Evolutionary conservation across 2,113 vertebrate genomes (phyloP), one percentile per base, ranked within the genome.

Genomic region (Eupsittula cactorum): DNA sequence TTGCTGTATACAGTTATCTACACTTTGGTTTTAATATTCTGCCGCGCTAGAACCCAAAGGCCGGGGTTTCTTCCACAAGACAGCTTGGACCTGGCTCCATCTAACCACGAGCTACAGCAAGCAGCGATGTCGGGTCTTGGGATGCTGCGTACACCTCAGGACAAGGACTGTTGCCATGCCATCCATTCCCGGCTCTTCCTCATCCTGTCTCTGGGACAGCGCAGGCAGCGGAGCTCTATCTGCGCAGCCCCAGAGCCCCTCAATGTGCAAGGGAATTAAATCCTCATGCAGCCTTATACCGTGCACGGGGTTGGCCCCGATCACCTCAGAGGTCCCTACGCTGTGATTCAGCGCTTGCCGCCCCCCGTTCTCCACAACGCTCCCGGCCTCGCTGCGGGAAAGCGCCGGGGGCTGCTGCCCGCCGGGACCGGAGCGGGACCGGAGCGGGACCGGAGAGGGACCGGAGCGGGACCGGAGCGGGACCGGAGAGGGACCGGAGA

Each of bases 221-320:
- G 55, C 50, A 27, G 41, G 17, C 12, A 19, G 25, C 8, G 57
- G 25, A 18, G 16, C 8, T 37, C 17, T 3, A 3, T 0, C 6
- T 6, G 23, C 11, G 28, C 37, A 39, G 33, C 49, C 52, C 33
- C 44, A 0, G 2, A 35, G 27, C 41, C 47, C 10, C 11, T 35
- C 18, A 7, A 1, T 3, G 28, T 24, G 73, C 24, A 8, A 16
- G 19, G 37, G 31, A 42, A 35, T 27, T 14, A 44, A 52, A 65
- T 2, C 35, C 55, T 39, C 24, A 6, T 4, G 1, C 13, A 19
- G 7, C 1, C 1, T 24, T 16, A 29, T 0, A 1, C 4, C 0
- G 33, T 0, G 35, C 55, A 59, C 33, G 33, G 6, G 55, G 13
- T 4, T n/a, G 55, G 6, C n/a, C 13, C 57, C 4, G 6, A 35